Evolutionary conservation across 2,113 vertebrate genomes (phyloP), one percentile per base, ranked within the genome.

Genomic region (Pachypanchax playfairii): DNA sequence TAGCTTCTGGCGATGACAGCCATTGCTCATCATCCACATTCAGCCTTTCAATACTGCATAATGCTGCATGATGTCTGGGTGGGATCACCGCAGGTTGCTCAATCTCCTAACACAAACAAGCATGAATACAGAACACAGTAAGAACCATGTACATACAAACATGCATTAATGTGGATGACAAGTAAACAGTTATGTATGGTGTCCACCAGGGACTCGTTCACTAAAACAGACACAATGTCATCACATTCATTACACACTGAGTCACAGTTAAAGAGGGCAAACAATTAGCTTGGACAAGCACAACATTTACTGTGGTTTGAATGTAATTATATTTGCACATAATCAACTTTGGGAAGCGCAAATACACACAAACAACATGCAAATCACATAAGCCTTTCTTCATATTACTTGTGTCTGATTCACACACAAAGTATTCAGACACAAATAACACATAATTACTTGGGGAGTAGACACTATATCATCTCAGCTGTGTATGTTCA

Each of bases 11-110:
- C 49, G 63, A 85, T 88, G 79, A 72, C 74, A 75, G 79, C 60
- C 70, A 74, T 79, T 61, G 73, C 77, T 73, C 41, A 28, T 63
- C 82, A 78, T 84, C 85, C 85, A 85, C 75, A 77, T 82, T 60
- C 56, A 41, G 77, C 77, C 86, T 79, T 87, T 83, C 87, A 72
- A 50, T 53, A 69, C 79, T 49, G 60, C 74, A 58, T 63, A 39
- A 33, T 39, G 62, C 79, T 49, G 60, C 74, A 58, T 63, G 35
- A 33, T 39, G 62, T 73, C 69, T 43, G 15, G 18, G 20, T 31
- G 43, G 18, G 61, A 55, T 75, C 79, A 80, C 59, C 73, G 10
- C 60, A 38, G 71, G 43, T 44, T 68, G 63, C 58, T 73, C 39
- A 9, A 62, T 66, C 53, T 47, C 53, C 51, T 35, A 56, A 24